Conservation (phyloP, 2,888 invertebrate genomes). For the Dynastes tityus region DNA sequence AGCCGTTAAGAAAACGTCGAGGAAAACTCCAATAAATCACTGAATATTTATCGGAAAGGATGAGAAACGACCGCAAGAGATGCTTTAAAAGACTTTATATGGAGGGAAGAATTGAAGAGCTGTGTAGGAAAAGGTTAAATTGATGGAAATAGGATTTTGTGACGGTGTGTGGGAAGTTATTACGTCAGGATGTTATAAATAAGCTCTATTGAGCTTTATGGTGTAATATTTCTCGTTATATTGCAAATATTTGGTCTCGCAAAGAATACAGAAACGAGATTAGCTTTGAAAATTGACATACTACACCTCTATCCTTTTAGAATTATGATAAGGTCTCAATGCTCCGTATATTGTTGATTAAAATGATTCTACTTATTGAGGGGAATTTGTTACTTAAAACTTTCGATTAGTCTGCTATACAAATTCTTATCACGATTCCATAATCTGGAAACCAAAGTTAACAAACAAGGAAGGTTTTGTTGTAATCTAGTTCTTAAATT, state of each 20-base stretch:
- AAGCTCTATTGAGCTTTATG: not conserved
- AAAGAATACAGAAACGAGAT: not conserved
- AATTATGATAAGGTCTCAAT: too few relatives aligned
- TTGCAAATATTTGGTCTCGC: not conserved
- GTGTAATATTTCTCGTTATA: constrained; percentile 13
- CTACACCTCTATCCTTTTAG: not conserved
- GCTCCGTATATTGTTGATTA: too few relatives aligned
- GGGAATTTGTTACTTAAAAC: too few relatives aligned
- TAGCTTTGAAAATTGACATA: not conserved
- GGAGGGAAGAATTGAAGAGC: not conserved
- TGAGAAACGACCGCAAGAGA: not conserved
- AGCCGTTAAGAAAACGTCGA: not conserved
- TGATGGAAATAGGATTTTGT: constrained; percentile 27
- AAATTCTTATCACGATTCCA: too few relatives aligned
- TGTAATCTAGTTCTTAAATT: too few relatives aligned
- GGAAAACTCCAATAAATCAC: constrained; percentile 25
- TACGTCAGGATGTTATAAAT: constrained; percentile 17
- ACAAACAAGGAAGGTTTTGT: too few relatives aligned
- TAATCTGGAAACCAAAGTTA: too few relatives aligned
- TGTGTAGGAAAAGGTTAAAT: constrained; percentile 30
- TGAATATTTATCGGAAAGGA: constrained; percentile 36
- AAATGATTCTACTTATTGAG: too few relatives aligned
- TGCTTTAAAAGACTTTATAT: not conserved
- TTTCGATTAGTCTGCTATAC: too few relatives aligned
- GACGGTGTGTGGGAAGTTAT: constrained; percentile 8